A percentile compares a stretch with the other conserved stretches of the same genome.
Evolutionary conservation across 2,797 vertebrate genomes (phyloP).

Genomic region (Notolepis coatsorum): DNA sequence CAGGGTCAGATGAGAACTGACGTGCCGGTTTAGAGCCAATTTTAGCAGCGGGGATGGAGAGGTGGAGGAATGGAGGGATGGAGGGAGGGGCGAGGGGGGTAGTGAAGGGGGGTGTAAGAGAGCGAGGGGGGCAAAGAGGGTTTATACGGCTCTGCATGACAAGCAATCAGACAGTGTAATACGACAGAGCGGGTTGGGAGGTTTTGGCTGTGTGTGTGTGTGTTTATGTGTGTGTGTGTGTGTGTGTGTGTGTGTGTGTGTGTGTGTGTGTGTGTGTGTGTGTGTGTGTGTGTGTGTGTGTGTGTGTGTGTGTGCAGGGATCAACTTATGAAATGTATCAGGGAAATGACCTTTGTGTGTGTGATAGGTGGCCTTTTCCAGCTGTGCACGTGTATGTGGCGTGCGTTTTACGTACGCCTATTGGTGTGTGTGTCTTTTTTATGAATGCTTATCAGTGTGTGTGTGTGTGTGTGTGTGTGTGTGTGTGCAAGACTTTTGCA

Average conservation of each 20-base stretch:
- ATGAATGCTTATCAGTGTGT: neutral
- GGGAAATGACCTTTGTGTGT: conserved; percentile 60
- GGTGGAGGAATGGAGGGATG: neutral
- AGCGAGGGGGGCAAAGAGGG: neutral
- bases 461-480: conserved; percentile 15
- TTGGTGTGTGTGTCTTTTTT: neutral
- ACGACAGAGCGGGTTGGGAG: conserved; percentile 48
- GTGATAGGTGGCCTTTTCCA: conserved; percentile 67
- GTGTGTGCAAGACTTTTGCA: no score
- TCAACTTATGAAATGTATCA: conserved; percentile 63
- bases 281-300: neutral
- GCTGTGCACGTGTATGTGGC: conserved; percentile 18
- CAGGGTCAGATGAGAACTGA: conserved; percentile 77
- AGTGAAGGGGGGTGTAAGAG: neutral
- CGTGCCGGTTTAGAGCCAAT: conserved; percentile 68
- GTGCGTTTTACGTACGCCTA: conserved; percentile 45
- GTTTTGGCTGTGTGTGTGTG: conserved; percentile 10
- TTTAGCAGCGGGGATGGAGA: conserved; percentile 29
- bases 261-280: conserved; percentile 4
- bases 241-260: conserved; percentile 9
- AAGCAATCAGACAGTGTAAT: conserved; percentile 59
- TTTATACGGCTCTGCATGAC: conserved; percentile 61
- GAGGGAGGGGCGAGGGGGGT: neutral
- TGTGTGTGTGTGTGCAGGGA: conserved; percentile 25
- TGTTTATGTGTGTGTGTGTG: conserved; percentile 4